Base-by-base conservation (phyloP, 2,113 vertebrate species). In the Neotoma lepida region DNA sequence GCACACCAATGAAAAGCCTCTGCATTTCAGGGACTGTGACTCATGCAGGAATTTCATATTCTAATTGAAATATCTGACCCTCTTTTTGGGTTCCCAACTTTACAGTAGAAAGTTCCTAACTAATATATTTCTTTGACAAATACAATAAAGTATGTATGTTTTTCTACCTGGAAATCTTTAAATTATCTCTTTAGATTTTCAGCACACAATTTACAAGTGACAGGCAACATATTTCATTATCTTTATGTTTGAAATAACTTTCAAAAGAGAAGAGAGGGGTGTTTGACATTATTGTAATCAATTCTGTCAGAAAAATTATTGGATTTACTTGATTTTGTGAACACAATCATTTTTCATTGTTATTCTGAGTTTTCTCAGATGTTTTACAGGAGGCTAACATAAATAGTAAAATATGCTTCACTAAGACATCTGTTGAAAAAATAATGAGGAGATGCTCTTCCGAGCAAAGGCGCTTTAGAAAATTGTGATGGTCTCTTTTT, bases 251-350 rank as follows among this genome's bases (percentile, higher is more conserved):
- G 97, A 98, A 98, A 98, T 96, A 22, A 73, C 91, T 96, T 98
- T 98, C 95, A 97, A 97, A 97, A 97, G 96, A 97, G 94, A 97
- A 95, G 88, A 97, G 97, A 97, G 96, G 95, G 97, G 97, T 58
- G 44, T 94, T 95, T 96, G 98, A 97, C 97, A 97, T 97, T 96
- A 81, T 97, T 97, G 97, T 97, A 98, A 98, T 98, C 98, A 98
- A 98, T 98, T 97, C 98, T 98, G 98, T 98, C 98, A 98, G 94
- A 97, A 91, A 94, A 97, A 96, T 98, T 98, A 98, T 98, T 98
- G 94, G 91, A 98, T 98, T 98, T 98, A 97, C 98, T 97, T 97
- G 15, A 54, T 97, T 98, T 97, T 92, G 95, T 95, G 96, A 98
- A 96, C 97, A 97, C 85, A 44, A 66, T 94, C 91, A 97, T 98